Percentiles rank a stretch among this genome's conserved stretches.
Conservation (phyloP, 2,797 vertebrate genomes). For the Atherinosoma microstoma region DNA sequence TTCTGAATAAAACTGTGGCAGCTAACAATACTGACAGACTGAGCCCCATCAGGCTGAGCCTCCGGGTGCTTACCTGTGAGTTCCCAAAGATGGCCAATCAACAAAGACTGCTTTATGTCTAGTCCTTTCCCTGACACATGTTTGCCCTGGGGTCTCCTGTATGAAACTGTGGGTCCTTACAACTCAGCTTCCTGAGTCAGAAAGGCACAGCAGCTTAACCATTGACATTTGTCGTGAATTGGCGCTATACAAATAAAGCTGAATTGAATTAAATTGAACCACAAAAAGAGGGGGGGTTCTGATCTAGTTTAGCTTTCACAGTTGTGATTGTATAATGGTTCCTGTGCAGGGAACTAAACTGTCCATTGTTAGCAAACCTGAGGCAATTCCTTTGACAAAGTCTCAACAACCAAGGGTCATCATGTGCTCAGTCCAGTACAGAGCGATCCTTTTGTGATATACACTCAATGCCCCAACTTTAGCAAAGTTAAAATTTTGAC, state of each 20-base stretch:
- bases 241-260: too few relatives aligned
- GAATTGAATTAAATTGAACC: too few relatives aligned
- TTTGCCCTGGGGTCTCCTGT: conserved; percentile 16
- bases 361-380: background rate
- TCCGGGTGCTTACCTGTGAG: background rate
- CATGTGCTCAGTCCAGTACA: background rate
- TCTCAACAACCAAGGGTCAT: background rate
- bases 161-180: background rate
- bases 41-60: background rate
- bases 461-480: background rate
- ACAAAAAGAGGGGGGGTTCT: background rate
- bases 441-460: background rate
- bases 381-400: background rate
- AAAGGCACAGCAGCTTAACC: background rate
- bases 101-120: conserved; percentile 25
- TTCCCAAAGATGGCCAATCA: conserved; percentile 12
- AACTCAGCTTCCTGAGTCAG: conserved; percentile 13
- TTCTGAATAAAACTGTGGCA: background rate
- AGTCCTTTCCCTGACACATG: conserved; percentile 3
- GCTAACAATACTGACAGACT: conserved; percentile 1
- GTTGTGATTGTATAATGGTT: background rate
- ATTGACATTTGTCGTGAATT: too few relatives aligned
- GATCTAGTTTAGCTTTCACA: background rate
- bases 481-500: conserved; percentile 4
- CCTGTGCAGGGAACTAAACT: background rate